Evolutionary conservation across 1,140 invertebrate species (phyloP).

Genomic region (Drosophila ironensis): DNA sequence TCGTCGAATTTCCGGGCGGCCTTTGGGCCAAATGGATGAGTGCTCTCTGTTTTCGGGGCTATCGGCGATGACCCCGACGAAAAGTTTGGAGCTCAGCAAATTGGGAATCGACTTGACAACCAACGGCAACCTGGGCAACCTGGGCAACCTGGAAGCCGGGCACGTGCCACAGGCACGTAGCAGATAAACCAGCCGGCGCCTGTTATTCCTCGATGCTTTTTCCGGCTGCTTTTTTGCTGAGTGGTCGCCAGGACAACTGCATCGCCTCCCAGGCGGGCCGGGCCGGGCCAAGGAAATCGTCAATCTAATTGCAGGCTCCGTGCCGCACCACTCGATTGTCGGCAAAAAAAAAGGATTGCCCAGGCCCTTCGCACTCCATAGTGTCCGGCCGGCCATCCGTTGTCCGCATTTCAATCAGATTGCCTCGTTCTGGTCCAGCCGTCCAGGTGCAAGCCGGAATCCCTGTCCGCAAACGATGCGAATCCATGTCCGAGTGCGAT

Average conservation of each 20-base stretch:
- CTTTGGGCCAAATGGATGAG: not conserved
- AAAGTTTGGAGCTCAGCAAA: constrained; percentile 9
- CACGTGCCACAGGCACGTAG: constrained; percentile 55
- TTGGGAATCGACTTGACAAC: not conserved
- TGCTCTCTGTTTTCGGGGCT: not conserved
- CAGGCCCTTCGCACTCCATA: not conserved
- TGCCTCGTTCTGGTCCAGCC: too few species aligned
- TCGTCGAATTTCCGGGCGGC: not conserved
- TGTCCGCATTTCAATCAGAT: too few species aligned
- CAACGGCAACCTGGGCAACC: not conserved
- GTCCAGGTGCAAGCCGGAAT: too few species aligned
- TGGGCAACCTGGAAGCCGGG: constrained; percentile 3
- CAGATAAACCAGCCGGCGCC: constrained; percentile 37
- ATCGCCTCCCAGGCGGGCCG: too few species aligned
- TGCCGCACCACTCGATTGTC: too few species aligned
- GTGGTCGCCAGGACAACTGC: constrained; percentile 5
- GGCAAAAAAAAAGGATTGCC: constrained; percentile 1
- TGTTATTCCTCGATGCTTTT: not conserved
- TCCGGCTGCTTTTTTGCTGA: not conserved
- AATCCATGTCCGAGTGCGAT: too few species aligned
- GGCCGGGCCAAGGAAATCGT: constrained; percentile 22
- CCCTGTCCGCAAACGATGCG: too few species aligned
- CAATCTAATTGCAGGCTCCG: constrained; percentile 56
- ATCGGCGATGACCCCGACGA: constrained; percentile 12
- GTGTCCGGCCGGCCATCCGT: too few species aligned